Conservation (phyloP, 1,140 invertebrate genomes). For the Planococcus citri region DNA sequence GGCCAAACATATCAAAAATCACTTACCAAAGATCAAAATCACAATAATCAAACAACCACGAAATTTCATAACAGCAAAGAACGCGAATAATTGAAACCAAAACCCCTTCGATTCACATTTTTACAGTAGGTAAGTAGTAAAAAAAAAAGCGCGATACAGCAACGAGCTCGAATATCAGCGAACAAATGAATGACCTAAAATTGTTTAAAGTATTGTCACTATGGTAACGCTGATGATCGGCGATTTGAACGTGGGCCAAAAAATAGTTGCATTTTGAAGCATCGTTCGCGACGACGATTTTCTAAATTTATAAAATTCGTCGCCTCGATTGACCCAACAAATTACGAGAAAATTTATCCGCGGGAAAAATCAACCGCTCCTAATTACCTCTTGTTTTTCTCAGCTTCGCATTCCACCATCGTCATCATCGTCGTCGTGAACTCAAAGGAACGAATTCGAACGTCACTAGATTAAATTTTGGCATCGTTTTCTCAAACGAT, state of each 20-base stretch:
- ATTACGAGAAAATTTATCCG: background rate
- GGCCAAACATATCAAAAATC: background rate
- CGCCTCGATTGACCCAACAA: background rate
- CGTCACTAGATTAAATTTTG: no score
- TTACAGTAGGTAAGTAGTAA: background rate
- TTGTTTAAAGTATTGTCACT: background rate
- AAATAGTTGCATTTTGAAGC: background rate
- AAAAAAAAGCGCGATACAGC: background rate
- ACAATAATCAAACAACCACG: background rate
- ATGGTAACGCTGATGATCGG: background rate
- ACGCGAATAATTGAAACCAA: background rate
- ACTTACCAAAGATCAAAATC: background rate
- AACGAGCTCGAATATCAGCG: background rate
- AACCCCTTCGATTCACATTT: background rate
- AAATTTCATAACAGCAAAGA: background rate
- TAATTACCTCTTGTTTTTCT: no score
- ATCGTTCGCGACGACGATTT: background rate
- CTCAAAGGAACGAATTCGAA: no score
- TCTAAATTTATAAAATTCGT: background rate
- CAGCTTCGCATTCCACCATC: no score
- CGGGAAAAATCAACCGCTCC: no score
- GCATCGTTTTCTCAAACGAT: no score
- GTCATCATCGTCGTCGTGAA: no score
- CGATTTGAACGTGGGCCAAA: background rate
- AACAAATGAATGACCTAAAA: slow-evolving; percentile 3